Base-by-base conservation (phyloP, 2,888 invertebrate species). In the Pinctada fucata region DNA sequence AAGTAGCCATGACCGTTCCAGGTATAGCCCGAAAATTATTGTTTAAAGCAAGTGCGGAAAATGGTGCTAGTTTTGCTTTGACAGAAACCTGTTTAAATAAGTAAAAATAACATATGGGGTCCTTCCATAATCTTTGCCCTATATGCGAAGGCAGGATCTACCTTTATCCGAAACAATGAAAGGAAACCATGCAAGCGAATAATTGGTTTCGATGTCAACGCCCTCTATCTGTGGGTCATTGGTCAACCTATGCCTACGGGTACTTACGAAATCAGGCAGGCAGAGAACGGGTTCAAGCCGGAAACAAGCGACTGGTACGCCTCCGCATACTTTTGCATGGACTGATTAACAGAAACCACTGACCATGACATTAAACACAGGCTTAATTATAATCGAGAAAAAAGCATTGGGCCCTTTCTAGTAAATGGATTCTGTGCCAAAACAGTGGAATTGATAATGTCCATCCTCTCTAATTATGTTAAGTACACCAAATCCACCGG, bases 1-100 rank as follows among this genome's bases (percentile, higher is more conserved):
- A 84, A 68, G 76, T 74, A 5, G 78, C 82, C 5, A 79, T 84
- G 31, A 79, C 77, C 0, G 80, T 84, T 8, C 85, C 85, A 2
- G 82, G 83, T 10, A 74, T 83, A 16, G 82, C 83, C 13, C 63
- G 82, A 6, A 75, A 79, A n/a, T 67, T 76, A 70, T 6, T 76
- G 10, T 70, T 76, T 45, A 49, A 49, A 6, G 45, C 49, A 5
- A 66, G 48, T 8, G 8, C 8, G 31, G 16, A 52, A 8, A 16
- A 48, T 6, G 65, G 65, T 13, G 65, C 66, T 8, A 47, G 16
- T 5, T 73, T 73, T 65, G 48, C 73, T 2, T 31, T 73, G 8
- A n/a, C n/a, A n/a, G n/a, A n/a, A n/a, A n/a, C n/a, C n/a, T n/a
- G n/a, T n/a, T n/a, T n/a, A n/a, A n/a, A n/a, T 65, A 45, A 65